Evolutionary conservation across 1,140 invertebrate genomes (phyloP).

Genomic region (Choristoneura fumiferana): DNA sequence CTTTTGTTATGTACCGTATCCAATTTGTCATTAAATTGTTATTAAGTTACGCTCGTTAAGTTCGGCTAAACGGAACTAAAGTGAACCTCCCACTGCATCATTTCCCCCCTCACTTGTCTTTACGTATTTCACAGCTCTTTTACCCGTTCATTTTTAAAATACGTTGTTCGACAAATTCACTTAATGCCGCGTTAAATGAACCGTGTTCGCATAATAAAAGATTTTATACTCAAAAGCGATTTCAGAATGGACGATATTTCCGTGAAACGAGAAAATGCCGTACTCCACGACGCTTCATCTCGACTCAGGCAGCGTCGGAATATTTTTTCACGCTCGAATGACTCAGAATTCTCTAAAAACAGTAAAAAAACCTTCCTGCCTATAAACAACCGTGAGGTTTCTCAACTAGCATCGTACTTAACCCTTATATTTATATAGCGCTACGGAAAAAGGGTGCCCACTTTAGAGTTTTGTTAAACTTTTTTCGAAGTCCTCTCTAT

Average conservation of each 20-base stretch:
- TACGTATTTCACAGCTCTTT: constrained; percentile 43
- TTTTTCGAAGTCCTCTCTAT: too few relatives aligned
- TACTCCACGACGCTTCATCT: constrained; percentile 50
- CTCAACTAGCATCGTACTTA: neutral
- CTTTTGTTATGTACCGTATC: neutral
- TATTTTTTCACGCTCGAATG: constrained; percentile 49
- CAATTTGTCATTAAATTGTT: neutral
- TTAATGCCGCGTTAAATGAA: constrained; percentile 73
- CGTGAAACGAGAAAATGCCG: constrained; percentile 20
- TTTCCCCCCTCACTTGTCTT: constrained; percentile 20
- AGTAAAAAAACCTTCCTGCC: constrained; percentile 26
- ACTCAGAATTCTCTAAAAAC: constrained; percentile 37
- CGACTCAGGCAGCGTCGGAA: constrained; percentile 38
- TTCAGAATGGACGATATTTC: constrained; percentile 61
- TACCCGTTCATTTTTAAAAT: constrained; percentile 52
- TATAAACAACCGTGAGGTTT: constrained; percentile 1
- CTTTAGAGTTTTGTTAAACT: too few relatives aligned
- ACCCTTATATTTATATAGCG: neutral
- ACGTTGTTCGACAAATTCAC: constrained; percentile 62
- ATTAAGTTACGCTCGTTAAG: constrained; percentile 29
- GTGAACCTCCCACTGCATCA: constrained; percentile 27
- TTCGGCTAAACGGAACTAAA: constrained; percentile 30
- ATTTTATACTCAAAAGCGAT: constrained; percentile 71
- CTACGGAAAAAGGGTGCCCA: neutral
- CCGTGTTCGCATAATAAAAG: constrained; percentile 72